These are phyloP conservation scores for Acromyrmex echinatior DNA, from an alignment of 1,140 invertebrate genomes.

Conservation along the genomic window DNA sequence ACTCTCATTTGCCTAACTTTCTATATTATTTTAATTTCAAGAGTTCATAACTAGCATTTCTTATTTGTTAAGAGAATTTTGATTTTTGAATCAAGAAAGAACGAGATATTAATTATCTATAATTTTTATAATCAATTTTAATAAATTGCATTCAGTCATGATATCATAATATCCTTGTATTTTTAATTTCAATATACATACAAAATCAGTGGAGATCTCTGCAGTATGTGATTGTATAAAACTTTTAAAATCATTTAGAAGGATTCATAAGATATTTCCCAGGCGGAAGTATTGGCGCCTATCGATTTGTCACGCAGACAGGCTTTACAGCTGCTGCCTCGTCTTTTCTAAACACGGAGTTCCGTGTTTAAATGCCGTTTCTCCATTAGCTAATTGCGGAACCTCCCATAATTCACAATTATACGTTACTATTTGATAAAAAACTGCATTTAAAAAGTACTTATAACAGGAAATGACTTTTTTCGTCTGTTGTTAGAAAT, in stretches of 20 bases:
- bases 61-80: constrained; percentile 5
- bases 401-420: not conserved
- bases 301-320: constrained; percentile 66
- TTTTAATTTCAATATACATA: not conserved
- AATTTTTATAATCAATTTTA: not conserved
- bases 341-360: not conserved
- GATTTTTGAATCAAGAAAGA: not conserved
- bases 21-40: no score
- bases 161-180: not conserved
- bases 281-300: constrained; percentile 50
- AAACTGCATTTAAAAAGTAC: not conserved
- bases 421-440: not conserved
- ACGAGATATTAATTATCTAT: not conserved
- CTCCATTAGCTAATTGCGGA: constrained; percentile 36
- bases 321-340: constrained; percentile 75
- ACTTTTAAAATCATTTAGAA: constrained; percentile 15
- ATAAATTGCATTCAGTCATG: not conserved
- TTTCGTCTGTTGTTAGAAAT: not conserved
- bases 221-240: not conserved
- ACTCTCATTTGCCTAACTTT: no score
- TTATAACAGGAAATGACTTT: not conserved
- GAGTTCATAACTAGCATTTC: not conserved
- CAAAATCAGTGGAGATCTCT: not conserved
- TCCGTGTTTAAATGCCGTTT: constrained; percentile 56
- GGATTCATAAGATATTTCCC: not conserved